phyloP scores from a whole-genome alignment of 2,888 invertebrate genomes.

The Drosophila infuscata region DNA sequence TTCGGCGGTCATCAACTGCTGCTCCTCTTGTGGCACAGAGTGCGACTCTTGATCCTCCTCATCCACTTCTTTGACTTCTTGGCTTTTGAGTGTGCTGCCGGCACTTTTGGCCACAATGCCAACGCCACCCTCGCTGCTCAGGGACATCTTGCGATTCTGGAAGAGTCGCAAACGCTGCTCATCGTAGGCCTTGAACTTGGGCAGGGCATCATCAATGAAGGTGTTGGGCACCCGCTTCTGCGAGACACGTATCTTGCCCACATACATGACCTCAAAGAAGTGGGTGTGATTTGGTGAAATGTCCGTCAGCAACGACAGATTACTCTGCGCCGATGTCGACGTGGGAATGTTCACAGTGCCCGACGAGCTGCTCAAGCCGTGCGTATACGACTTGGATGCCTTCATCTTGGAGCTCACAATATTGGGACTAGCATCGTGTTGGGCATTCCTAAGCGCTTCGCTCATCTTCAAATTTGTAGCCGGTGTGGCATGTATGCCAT shows the following conservation, averaged over 20 bases:
- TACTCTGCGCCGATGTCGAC: conserved; percentile 84
- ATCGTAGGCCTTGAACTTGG: conserved; percentile 93
- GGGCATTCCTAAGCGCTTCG: conserved; percentile 83
- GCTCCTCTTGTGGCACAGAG: conserved; percentile 46
- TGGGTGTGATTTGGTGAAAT: conserved; percentile 94
- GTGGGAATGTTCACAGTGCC: conserved; percentile 85
- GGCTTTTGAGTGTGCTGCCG: conserved; percentile 65
- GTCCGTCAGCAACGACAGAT: conserved; percentile 86
- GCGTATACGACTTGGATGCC: conserved; percentile 85
- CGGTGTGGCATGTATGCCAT: conserved; percentile 83
- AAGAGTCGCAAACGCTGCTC: conserved; percentile 87
- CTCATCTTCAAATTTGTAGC: conserved; percentile 84
- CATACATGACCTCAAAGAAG: conserved; percentile 95
- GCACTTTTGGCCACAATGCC: conserved; percentile 71
- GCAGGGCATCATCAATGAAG: conserved; percentile 95
- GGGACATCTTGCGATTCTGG: conserved; percentile 83
- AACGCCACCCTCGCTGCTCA: conserved; percentile 78
- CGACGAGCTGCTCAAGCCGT: conserved; percentile 84
- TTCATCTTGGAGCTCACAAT: conserved; percentile 84
- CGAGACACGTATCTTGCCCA: conserved; percentile 95
- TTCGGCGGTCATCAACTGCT: conserved; percentile 59
- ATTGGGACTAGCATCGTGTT: conserved; percentile 84
- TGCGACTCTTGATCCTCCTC: conserved; percentile 63
- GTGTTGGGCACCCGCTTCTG: conserved; percentile 93
- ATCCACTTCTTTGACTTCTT: conserved; percentile 80